A percentile compares a stretch with the other conserved stretches of the same genome.
These are phyloP conservation scores for Larimichthys polyactis DNA, from an alignment of 2,113 vertebrate genomes.

Conservation along the genomic window DNA sequence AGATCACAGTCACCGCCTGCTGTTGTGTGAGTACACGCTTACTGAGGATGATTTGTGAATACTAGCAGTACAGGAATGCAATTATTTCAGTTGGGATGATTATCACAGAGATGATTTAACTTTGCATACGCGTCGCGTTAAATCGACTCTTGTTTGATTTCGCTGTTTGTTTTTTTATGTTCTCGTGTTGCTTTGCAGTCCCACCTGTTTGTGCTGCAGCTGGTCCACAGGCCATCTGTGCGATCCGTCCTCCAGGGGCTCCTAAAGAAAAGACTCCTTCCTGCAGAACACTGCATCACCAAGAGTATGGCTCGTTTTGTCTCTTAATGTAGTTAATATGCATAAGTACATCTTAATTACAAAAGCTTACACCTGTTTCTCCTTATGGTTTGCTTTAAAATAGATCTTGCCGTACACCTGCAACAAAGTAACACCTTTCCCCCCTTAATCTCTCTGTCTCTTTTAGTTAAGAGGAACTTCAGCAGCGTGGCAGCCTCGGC, in stretches of 20 bases:
- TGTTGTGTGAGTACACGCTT: slow-evolving; percentile 93
- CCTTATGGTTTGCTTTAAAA: slow-evolving; percentile 22
- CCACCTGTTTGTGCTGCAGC: slow-evolving; percentile 98
- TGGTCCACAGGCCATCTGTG: slow-evolving; percentile 97
- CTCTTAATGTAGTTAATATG: slow-evolving; percentile 40
- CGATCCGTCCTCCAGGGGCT: slow-evolving; percentile 98
- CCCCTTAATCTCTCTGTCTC: slow-evolving; percentile 15
- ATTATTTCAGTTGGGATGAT: slow-evolving; percentile 6
- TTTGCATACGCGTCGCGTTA: background rate
- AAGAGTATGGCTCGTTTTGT: slow-evolving; percentile 89
- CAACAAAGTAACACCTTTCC: background rate
- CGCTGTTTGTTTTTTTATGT: slow-evolving; percentile 34
- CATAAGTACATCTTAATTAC: slow-evolving; percentile 56
- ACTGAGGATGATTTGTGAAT: background rate
- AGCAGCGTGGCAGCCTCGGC: slow-evolving; percentile 97
- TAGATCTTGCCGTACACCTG: background rate
- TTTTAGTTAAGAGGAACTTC: slow-evolving; percentile 91
- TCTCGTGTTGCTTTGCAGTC: slow-evolving; percentile 85
- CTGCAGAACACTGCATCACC: slow-evolving; percentile 98
- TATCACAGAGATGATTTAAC: slow-evolving; percentile 1
- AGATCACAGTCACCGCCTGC: slow-evolving; percentile 99
- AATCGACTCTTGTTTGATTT: background rate
- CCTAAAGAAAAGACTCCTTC: slow-evolving; percentile 97
- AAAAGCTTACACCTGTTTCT: slow-evolving; percentile 26
- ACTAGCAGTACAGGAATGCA: background rate